Evolutionary conservation across 2,888 invertebrate genomes (phyloP), one percentile per base, ranked within the genome.

Genomic region (Deilephila porcellus): DNA sequence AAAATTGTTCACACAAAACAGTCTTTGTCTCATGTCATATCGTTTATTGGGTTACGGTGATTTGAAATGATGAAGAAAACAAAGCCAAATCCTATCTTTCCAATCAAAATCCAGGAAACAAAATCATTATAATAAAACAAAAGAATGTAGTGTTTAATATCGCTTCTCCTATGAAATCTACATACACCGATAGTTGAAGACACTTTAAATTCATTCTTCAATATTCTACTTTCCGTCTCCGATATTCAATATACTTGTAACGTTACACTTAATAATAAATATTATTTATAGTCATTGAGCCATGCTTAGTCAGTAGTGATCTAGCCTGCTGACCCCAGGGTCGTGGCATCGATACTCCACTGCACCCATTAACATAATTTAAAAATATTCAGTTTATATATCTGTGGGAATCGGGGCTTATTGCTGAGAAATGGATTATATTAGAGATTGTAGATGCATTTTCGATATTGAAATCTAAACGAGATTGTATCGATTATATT

Each of bases 351-450:
- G 67, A 67, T 67, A 14, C 45, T 45, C 17, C 25, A 11, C 52
- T 45, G n/a, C n/a, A 25, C 17, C 25, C n/a, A 67, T 67, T 67
- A 67, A 25, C 67, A 67, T 67, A 67, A 52, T 67, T 67, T 67
- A 25, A 52, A 67, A 67, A 67, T 67, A 67, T 67, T n/a, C 5
- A 8, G 37, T 34, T 37, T 19, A 37, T 4, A 34, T 19, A 45
- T 25, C 56, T 52, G 52, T 52, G 67, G 52, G 45, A 67, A 45
- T 52, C 34, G 3, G 14, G 25, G 67, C 20, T 67, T 67, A 63
- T 17, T 32, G 32, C 17, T 25, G 67, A 52, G 25, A 25, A 20
- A 52, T 67, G 52, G 45, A 25, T 17, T 67, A 25, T 25, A 34
- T 63, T 63, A 63, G 4, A 60, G 60, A 60, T 60, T 60, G 60